Conservation (phyloP, 2,888 invertebrate genomes). For the Labia minor region DNA sequence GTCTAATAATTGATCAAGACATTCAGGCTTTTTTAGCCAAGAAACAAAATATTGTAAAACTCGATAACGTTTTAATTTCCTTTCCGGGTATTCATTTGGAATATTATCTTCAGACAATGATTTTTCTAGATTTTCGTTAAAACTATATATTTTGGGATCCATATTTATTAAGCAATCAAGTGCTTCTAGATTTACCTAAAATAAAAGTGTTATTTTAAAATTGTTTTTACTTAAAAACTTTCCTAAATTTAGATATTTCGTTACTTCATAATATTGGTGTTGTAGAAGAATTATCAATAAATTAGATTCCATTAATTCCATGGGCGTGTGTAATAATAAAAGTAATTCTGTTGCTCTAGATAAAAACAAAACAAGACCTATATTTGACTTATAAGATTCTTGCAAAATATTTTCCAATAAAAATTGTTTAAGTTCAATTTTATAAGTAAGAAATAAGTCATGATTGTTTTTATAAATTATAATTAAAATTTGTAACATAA, state of each 20-base stretch:
- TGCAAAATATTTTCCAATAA: background rate
- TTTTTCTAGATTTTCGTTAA: background rate
- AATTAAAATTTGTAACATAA: background rate
- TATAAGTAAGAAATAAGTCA: background rate
- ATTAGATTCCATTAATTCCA: background rate
- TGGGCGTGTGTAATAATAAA: background rate
- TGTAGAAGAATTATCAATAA: background rate
- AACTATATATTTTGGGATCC: background rate
- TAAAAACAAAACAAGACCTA: background rate
- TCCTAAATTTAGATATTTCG: too few species aligned
- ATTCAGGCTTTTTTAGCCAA: background rate
- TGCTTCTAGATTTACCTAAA: background rate
- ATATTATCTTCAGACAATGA: background rate
- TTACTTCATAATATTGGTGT: background rate
- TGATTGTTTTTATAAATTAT: background rate
- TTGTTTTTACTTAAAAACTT: too few species aligned
- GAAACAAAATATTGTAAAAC: background rate
- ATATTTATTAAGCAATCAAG: background rate
- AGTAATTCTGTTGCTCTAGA: background rate
- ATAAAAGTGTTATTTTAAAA: too few species aligned
- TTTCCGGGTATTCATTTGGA: background rate
- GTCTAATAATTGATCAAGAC: background rate
- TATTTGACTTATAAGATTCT: background rate
- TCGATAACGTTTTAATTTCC: background rate
- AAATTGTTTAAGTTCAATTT: background rate